Evolutionary conservation across 2,888 invertebrate genomes (phyloP).

Genomic region (Congeria kusceri): DNA sequence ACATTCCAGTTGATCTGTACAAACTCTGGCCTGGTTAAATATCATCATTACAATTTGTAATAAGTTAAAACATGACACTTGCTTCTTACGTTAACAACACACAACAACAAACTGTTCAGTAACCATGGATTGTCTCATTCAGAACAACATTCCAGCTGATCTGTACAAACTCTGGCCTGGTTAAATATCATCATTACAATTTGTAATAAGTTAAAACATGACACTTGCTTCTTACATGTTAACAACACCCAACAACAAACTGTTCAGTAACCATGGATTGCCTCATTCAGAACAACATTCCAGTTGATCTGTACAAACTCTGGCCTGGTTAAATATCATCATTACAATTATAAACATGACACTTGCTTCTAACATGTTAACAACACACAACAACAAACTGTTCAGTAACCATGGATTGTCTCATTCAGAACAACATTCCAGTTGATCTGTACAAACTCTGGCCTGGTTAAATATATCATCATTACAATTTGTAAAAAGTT

Average conservation of each 20-base stretch:
- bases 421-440: slow-evolving; percentile 6
- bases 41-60: slow-evolving; percentile 8
- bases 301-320: slow-evolving; percentile 21
- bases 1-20: not conserved
- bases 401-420: slow-evolving; percentile 32
- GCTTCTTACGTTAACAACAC: not conserved
- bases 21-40: slow-evolving; percentile 6
- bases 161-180: slow-evolving; percentile 37
- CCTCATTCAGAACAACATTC: slow-evolving; percentile 14
- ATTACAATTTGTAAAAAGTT: too few relatives aligned
- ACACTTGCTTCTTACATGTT: not conserved
- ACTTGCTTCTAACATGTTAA: not conserved
- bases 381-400: slow-evolving; percentile 7
- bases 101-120: slow-evolving; percentile 24
- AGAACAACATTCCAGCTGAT: not conserved
- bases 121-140: slow-evolving; percentile 28
- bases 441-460: slow-evolving; percentile 27
- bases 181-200: slow-evolving; percentile 25
- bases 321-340: slow-evolving; percentile 30
- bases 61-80: not conserved
- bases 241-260: not conserved
- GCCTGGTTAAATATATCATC: slow-evolving; percentile 31
- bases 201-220: not conserved
- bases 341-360: not conserved
- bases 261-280: slow-evolving; percentile 32